These are phyloP conservation scores for Plebejus argus DNA, from an alignment of 2,888 invertebrate species.

Conservation along the genomic window DNA sequence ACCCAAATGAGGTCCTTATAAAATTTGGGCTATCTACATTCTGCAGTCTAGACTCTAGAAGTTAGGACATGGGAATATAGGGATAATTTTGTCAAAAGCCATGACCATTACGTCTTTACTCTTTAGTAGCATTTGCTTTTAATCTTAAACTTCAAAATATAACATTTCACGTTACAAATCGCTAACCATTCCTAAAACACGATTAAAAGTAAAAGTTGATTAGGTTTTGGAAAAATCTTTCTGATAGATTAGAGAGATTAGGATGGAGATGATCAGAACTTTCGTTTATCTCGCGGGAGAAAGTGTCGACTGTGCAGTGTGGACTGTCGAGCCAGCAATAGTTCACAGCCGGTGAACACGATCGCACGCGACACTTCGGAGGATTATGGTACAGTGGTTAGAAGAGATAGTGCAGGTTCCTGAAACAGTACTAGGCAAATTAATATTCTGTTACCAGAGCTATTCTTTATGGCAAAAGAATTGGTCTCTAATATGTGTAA, in stretches of 20 bases:
- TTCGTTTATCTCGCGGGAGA: constrained; percentile 18
- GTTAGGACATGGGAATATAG: too few species aligned
- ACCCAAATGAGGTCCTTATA: too few species aligned
- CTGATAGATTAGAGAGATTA: constrained; percentile 5
- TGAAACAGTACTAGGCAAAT: too few species aligned
- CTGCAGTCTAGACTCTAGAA: too few species aligned
- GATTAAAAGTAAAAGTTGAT: constrained; percentile 1
- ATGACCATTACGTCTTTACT: too few species aligned
- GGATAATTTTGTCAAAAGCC: too few species aligned
- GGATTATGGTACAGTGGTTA: neutral
- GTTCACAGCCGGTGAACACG: constrained; percentile 7
- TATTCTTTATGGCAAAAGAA: too few species aligned
- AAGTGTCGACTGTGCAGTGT: neutral
- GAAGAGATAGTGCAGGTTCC: too few species aligned
- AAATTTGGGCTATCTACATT: too few species aligned
- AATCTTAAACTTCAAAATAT: neutral
- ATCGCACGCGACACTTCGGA: neutral
- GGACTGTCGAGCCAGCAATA: neutral
- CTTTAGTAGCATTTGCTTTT: too few species aligned
- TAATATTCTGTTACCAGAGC: too few species aligned
- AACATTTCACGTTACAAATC: neutral
- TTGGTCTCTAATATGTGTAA: too few species aligned
- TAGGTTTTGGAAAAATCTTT: neutral
- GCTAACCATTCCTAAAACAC: neutral
- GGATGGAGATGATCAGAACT: constrained; percentile 1